Conservation (phyloP, 2,888 invertebrate genomes). For the Drosophila kokeensis region DNA sequence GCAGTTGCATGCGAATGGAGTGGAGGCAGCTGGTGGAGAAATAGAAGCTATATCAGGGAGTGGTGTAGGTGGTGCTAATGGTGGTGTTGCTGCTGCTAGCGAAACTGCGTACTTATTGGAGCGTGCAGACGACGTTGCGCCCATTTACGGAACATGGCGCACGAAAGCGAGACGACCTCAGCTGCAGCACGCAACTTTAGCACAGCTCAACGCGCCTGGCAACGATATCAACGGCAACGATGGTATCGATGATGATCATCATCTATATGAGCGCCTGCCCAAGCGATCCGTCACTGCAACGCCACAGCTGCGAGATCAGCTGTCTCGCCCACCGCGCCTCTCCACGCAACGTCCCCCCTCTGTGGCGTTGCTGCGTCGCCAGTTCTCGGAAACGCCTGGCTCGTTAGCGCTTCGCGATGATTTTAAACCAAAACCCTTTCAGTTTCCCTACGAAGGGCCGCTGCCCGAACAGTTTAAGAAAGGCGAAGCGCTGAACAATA, state of each 20-base stretch:
- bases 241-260: slow-evolving; percentile 65
- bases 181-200: slow-evolving; percentile 62
- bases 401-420: slow-evolving; percentile 65
- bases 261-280: slow-evolving; percentile 81
- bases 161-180: slow-evolving; percentile 84
- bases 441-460: slow-evolving; percentile 83
- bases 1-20: slow-evolving; percentile 64
- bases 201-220: slow-evolving; percentile 34
- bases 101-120: slow-evolving; percentile 83
- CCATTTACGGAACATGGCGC: slow-evolving; percentile 83
- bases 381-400: slow-evolving; percentile 71
- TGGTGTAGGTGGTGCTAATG: slow-evolving; percentile 23
- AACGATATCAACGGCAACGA: slow-evolving; percentile 13
- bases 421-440: slow-evolving; percentile 83
- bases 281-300: slow-evolving; percentile 82
- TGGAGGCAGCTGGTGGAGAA: slow-evolving; percentile 20
- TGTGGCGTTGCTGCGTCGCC: slow-evolving; percentile 64
- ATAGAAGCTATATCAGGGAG: slow-evolving; percentile 6
- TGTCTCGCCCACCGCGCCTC: slow-evolving; percentile 79
- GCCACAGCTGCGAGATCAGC: slow-evolving; percentile 75
- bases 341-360: slow-evolving; percentile 75
- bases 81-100: slow-evolving; percentile 47
- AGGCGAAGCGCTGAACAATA: slow-evolving; percentile 77
- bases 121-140: slow-evolving; percentile 78
- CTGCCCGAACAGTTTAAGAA: slow-evolving; percentile 83